phyloP scores from a whole-genome alignment of 1,140 invertebrate species.

The Trachymyrmex cornetzi region DNA sequence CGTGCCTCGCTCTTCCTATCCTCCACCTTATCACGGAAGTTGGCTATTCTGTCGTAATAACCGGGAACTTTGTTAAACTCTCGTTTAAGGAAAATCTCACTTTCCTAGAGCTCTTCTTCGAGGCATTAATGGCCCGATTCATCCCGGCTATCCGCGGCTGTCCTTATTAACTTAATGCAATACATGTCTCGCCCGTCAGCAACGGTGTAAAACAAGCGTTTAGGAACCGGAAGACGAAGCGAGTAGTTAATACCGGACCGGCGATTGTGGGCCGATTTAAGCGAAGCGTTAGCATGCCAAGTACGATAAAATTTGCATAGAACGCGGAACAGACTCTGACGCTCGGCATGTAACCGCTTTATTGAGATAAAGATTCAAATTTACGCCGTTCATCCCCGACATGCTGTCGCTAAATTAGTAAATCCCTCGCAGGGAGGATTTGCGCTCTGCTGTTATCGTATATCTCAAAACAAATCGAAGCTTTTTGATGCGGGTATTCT shows the following conservation, averaged over 20 bases:
- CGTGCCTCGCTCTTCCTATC: slow-evolving; percentile 43
- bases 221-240: slow-evolving; percentile 16
- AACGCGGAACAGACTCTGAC: slow-evolving; percentile 41
- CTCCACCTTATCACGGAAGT: slow-evolving; percentile 71
- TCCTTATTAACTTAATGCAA: slow-evolving; percentile 45
- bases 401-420: slow-evolving; percentile 33
- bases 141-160: slow-evolving; percentile 37
- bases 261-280: slow-evolving; percentile 44
- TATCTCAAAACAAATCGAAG: slow-evolving; percentile 14
- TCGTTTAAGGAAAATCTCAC: slow-evolving; percentile 72
- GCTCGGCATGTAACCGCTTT: slow-evolving; percentile 17
- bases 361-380: slow-evolving; percentile 62
- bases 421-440: slow-evolving; percentile 23
- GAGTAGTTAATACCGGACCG: slow-evolving; percentile 10
- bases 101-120: slow-evolving; percentile 45
- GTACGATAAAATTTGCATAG: slow-evolving; percentile 60
- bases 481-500: neutral
- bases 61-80: slow-evolving; percentile 76
- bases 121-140: slow-evolving; percentile 68
- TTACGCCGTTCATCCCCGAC: slow-evolving; percentile 11
- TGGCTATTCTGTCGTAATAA: slow-evolving; percentile 73
- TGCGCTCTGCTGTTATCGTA: neutral
- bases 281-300: slow-evolving; percentile 50
- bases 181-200: slow-evolving; percentile 53
- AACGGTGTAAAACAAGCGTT: slow-evolving; percentile 41